phyloP scores from a whole-genome alignment of 2,888 invertebrate genomes.

The Ditula angustiorana region DNA sequence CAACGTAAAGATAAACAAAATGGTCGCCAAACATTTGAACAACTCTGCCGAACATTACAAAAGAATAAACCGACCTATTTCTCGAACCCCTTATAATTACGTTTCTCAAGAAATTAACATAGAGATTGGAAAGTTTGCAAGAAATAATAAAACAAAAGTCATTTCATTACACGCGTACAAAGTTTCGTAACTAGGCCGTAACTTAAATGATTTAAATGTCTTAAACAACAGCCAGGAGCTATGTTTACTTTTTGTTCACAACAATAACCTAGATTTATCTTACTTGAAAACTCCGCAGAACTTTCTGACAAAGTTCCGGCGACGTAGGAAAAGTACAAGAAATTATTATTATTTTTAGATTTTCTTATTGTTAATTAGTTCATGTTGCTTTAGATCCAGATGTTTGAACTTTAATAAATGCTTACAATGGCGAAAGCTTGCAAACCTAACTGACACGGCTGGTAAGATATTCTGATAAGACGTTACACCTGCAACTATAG shows the following conservation, averaged over 20 bases:
- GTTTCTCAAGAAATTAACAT: constrained; percentile 37
- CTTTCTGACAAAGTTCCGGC: constrained; percentile 22
- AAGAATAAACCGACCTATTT: constrained; percentile 16
- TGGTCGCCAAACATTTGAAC: background rate
- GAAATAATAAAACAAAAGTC: constrained; percentile 38
- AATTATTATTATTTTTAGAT: constrained; percentile 1
- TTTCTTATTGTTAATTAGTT: constrained; percentile 2
- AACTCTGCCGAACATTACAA: background rate
- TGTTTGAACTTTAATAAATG: background rate
- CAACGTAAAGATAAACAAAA: background rate
- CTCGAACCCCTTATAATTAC: constrained; percentile 23
- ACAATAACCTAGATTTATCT: constrained; percentile 35
- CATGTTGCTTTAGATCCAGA: background rate
- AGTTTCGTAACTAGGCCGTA: constrained; percentile 33
- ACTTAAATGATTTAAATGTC: constrained; percentile 39
- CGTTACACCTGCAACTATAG: no score
- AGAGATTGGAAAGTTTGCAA: constrained; percentile 34
- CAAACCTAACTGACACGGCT: no score
- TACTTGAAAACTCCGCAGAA: constrained; percentile 28
- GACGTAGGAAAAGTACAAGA: constrained; percentile 7
- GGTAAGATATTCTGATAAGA: no score
- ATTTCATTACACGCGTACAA: constrained; percentile 37
- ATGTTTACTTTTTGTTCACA: constrained; percentile 37
- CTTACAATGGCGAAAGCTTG: no score
- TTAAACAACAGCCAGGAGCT: constrained; percentile 29